Conservation (phyloP, 2,888 invertebrate genomes). For the Oeneis ivallda region DNA sequence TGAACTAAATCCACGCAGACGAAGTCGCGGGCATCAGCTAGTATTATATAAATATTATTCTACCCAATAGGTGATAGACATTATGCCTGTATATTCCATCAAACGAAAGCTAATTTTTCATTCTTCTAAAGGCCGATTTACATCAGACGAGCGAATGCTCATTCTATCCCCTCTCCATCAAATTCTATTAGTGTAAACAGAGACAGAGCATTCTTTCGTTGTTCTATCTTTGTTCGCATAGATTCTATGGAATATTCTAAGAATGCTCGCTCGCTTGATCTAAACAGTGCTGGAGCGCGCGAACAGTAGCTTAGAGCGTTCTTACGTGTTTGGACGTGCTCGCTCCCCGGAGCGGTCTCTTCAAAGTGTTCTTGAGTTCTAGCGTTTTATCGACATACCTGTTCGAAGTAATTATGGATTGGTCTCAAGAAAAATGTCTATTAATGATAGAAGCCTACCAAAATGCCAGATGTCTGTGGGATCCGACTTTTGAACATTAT, state of each 20-base stretch:
- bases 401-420: conserved; percentile 32
- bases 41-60: no score
- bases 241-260: conserved; percentile 31
- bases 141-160: neutral
- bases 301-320: conserved; percentile 36
- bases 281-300: conserved; percentile 26
- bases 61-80: no score
- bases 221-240: conserved; percentile 15
- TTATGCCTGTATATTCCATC: no score
- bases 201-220: neutral
- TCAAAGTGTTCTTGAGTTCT: conserved; percentile 36
- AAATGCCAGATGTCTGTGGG: conserved; percentile 39
- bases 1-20: no score
- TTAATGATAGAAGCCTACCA: conserved; percentile 35
- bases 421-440: conserved; percentile 37
- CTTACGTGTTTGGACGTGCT: conserved; percentile 35
- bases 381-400: conserved; percentile 25
- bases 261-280: conserved; percentile 31
- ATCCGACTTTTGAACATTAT: conserved; percentile 39
- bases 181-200: conserved; percentile 9
- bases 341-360: conserved; percentile 31
- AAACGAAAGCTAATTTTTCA: no score
- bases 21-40: no score
- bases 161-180: neutral
- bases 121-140: neutral